Evolutionary conservation across 1,140 invertebrate species (phyloP), one percentile per base, ranked within the genome.

Genomic region (Eulimnadia texana): DNA sequence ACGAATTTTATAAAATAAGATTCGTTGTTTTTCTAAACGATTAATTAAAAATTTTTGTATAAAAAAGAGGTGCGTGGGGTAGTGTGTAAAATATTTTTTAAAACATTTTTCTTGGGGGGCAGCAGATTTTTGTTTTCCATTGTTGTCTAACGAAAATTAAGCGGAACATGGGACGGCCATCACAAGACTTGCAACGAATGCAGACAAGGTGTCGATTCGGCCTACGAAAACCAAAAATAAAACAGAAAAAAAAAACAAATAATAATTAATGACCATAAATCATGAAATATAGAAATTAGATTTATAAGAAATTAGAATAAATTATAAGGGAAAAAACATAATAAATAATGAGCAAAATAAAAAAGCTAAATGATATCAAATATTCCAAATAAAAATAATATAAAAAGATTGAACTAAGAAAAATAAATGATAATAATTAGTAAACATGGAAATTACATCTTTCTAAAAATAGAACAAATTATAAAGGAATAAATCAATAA

Each of bases 141-240:
- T 51, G 24, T 42, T 42, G n/a, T n/a, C n/a, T n/a, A n/a, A n/a
- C n/a, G n/a, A 9, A 42, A 42, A 16, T 6, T 16, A 42, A 42
- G 6, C 33, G 6, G 16, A 42, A 42, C 16, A 9, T 9, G 16
- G 33, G 33, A 42, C 33, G 33, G 33, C 16, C 33, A 42, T 64
- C 63, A 64, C 28, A 64, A 53, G 25, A 64, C 60, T 50, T 64
- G 56, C 50, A 64, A 49, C 27, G 59, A 51, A 55, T 64, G 63
- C 60, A 64, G 57, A 47, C 63, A 64, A 25, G 63, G 63, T 25
- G 63, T 62, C 27, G 63, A 64, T 59, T 64, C 63, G 51, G 63
- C 63, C 63, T 64, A 61, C 24, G 53, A n/a, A 59, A 53, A 56
- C 20, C 23, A 33, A 62, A 62, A 24, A 62, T 42, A 57, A 28